These are phyloP conservation scores for Pungitius pungitius DNA, from an alignment of 2,113 vertebrate genomes.

Conservation along the genomic window DNA sequence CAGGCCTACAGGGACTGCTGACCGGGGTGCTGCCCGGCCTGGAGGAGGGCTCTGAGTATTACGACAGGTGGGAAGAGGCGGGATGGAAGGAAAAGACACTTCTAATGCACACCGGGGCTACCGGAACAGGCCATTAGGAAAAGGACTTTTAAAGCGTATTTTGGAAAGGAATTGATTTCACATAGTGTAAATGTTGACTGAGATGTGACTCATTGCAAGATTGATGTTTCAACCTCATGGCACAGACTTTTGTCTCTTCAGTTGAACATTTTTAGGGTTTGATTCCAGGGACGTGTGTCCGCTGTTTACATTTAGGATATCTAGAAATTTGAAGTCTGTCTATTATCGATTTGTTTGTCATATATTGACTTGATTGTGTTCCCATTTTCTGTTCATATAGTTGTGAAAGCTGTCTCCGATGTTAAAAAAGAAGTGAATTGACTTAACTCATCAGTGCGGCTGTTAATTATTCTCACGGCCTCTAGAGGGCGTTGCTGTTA, in stretches of 20 bases:
- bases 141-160: constrained; percentile 25
- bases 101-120: background rate
- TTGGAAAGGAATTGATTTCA: constrained; percentile 40
- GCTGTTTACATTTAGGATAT: background rate
- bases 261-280: background rate
- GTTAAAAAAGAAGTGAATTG: background rate
- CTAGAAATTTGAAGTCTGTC: background rate
- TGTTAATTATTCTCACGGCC: background rate
- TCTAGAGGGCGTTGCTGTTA: constrained; percentile 22
- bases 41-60: constrained; percentile 98
- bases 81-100: background rate
- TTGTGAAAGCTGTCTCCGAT: background rate
- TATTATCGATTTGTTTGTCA: background rate
- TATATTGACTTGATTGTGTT: background rate
- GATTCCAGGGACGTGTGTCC: background rate
- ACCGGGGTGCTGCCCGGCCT: constrained; percentile 96
- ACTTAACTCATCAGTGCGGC: background rate
- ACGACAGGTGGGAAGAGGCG: constrained; percentile 87
- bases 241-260: background rate
- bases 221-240: constrained; percentile 16
- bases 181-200: constrained; percentile 56
- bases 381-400: background rate
- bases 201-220: constrained; percentile 42
- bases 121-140: constrained; percentile 20
- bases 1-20: constrained; percentile 94